Base-by-base conservation (phyloP, 2,113 vertebrate species). In the Gadus macrocephalus region DNA sequence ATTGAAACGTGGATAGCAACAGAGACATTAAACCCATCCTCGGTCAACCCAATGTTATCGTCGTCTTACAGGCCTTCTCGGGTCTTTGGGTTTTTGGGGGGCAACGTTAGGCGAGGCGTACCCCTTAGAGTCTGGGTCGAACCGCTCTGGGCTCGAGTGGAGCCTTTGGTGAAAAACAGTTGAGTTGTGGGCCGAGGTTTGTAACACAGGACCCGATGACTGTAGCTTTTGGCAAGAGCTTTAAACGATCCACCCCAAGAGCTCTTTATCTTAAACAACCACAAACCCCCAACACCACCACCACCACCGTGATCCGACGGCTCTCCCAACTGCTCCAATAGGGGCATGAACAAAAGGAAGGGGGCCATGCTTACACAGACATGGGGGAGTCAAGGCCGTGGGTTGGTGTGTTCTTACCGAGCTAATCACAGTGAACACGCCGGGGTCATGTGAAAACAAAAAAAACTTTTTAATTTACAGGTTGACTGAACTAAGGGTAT, bases 101-200 rank as follows among this genome's bases (percentile, higher is more conserved):
- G 65, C 74, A 38, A 16, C 11, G 80, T 64, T 19, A 66, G 77
- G 74, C 77, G 59, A 74, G 79, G 77, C 67, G 4, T 53, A 76
- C 75, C 80, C 76, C 72, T 76, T 25, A 64, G 60, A 2, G 71
- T 77, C 64, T 81, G 74, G 79, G 73, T 70, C 66, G 72, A 56
- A 70, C 22, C 12, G 78, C 35, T 75, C 63, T 74, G 77, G 83
- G 38, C 85, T 87, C 69, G 75, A 81, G 68, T 72, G 78, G 83
- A 85, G 85, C 76, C 80, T 58, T 31, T 78, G 81, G 84, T 86
- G 77, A 86, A 84, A 84, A 76, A 81, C 75, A 83, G 79, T 81
- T 78, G 55, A 17, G 55, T 56, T 71, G 25, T 62, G 72, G 81
- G 75, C 20, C 25, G 72, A 76, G 72, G 63, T 73, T 42, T 70